Evolutionary conservation across 2,888 invertebrate genomes (phyloP).

Genomic region (Melolontha melolontha): DNA sequence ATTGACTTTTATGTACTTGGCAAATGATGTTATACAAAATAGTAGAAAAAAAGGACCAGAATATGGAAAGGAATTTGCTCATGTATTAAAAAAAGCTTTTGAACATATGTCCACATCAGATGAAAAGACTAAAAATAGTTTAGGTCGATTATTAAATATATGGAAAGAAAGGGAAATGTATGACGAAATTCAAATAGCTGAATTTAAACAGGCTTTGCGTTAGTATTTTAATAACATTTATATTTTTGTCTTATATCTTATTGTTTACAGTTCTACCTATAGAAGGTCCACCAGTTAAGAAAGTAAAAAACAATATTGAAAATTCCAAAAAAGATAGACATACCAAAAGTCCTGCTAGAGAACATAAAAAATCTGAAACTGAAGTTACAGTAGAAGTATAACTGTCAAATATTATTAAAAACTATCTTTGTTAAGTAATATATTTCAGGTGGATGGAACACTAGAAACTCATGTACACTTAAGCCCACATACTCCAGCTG

Average conservation of each 20-base stretch:
- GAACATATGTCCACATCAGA: conserved; percentile 83
- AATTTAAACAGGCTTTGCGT: conserved; percentile 77
- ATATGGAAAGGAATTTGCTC: conserved; percentile 89
- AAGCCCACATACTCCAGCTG: conserved; percentile 83
- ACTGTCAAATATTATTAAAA: conserved; percentile 3
- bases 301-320: conserved; percentile 61
- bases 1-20: conserved; percentile 95
- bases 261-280: conserved; percentile 58
- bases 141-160: conserved; percentile 86
- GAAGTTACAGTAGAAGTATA: conserved; percentile 65
- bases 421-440: conserved; percentile 19
- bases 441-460: conserved; percentile 74
- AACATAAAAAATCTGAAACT: conserved; percentile 68
- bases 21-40: conserved; percentile 99
- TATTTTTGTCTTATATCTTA: conserved; percentile 28
- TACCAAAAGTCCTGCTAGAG: conserved; percentile 63
- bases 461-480: conserved; percentile 82
- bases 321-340: conserved; percentile 53
- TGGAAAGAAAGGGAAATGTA: conserved; percentile 96
- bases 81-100: conserved; percentile 84
- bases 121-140: conserved; percentile 83
- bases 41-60: conserved; percentile 98
- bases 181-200: conserved; percentile 81
- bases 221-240: conserved; percentile 50
- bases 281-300: conserved; percentile 68